phyloP scores from a whole-genome alignment of 2,113 vertebrate species.

The Ariopsis seemanni region DNA sequence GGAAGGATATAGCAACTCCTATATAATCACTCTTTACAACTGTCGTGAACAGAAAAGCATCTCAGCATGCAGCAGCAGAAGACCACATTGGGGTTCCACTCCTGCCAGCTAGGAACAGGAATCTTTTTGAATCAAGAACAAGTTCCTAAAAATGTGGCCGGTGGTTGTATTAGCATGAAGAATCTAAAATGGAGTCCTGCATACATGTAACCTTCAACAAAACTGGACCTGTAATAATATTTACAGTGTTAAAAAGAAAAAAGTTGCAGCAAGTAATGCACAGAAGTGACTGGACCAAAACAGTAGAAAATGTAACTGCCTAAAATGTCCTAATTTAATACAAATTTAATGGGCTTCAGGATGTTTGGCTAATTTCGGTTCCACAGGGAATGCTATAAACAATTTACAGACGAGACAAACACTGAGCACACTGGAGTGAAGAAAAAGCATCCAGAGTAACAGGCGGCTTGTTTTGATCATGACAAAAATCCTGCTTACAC shows the following conservation, averaged over 20 bases:
- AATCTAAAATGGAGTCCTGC: background rate
- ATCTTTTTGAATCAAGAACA: too few relatives aligned
- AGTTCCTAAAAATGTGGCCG: too few relatives aligned
- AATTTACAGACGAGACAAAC: background rate
- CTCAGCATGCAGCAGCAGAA: too few relatives aligned
- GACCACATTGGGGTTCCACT: too few relatives aligned
- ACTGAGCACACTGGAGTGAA: background rate
- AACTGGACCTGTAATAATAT: background rate
- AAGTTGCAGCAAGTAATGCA: background rate
- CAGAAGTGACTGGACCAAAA: background rate
- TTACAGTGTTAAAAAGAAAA: background rate
- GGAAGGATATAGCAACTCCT: too few relatives aligned
- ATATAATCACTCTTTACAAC: too few relatives aligned
- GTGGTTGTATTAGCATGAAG: background rate
- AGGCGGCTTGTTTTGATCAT: background rate
- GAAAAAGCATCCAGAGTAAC: background rate
- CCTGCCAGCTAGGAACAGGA: too few relatives aligned
- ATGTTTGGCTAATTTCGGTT: background rate
- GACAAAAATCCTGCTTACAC: background rate
- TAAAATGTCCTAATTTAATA: too few relatives aligned
- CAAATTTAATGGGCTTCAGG: background rate
- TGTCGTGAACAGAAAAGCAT: too few relatives aligned
- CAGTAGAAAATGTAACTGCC: background rate
- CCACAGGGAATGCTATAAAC: background rate
- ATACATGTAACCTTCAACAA: background rate